A percentile compares a stretch with the other conserved stretches of the same genome.
Conservation (phyloP, 1,140 invertebrate genomes). For the Teleopsis dalmanni region DNA sequence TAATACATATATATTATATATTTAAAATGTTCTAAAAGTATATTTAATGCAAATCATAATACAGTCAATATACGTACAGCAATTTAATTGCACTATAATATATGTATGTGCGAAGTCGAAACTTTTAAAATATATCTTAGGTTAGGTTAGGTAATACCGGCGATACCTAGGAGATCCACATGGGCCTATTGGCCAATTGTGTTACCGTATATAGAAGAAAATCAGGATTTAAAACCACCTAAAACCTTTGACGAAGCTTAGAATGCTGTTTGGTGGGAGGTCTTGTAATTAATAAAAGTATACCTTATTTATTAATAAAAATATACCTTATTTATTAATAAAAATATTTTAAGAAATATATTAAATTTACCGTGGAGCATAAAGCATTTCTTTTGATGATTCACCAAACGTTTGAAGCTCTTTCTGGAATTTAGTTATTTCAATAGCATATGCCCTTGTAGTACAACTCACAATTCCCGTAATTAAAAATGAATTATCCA, state of each 20-base stretch:
- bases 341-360: not conserved
- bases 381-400: constrained; percentile 12
- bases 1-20: not conserved
- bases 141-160: no score
- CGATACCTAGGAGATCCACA: no score
- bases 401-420: constrained; percentile 29
- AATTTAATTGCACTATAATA: not conserved
- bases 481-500: constrained; percentile 28
- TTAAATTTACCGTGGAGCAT: constrained; percentile 24
- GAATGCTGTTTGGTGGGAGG: not conserved
- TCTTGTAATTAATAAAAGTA: not conserved
- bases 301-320: not conserved
- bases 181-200: no score
- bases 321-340: not conserved
- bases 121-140: no score
- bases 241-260: no score
- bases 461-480: constrained; percentile 31
- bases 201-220: not conserved
- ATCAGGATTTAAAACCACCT: no score
- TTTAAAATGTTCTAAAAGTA: no score
- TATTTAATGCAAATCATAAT: not conserved
- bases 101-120: not conserved
- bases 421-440: constrained; percentile 26
- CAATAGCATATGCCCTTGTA: constrained; percentile 16
- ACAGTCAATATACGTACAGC: not conserved